These are phyloP conservation scores for Spodoptera exigua DNA, from an alignment of 2,888 invertebrate species.

Conservation along the genomic window DNA sequence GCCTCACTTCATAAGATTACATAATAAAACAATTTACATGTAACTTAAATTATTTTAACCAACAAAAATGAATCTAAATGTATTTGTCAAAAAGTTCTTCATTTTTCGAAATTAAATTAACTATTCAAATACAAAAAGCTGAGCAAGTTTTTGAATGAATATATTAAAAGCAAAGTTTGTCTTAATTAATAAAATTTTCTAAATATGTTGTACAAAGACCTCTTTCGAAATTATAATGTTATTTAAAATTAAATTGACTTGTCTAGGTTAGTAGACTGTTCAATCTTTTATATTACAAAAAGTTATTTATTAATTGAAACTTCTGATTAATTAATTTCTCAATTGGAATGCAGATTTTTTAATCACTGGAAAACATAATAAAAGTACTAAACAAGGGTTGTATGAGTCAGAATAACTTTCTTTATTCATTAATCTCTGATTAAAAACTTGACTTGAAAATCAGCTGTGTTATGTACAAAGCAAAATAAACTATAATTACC, in stretches of 20 bases:
- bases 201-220: constrained; percentile 28
- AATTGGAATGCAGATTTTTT: too few relatives aligned
- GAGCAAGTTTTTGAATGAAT: constrained; percentile 26
- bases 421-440: too few relatives aligned
- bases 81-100: neutral
- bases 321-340: too few relatives aligned
- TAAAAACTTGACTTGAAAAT: too few relatives aligned
- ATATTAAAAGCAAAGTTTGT: constrained; percentile 41
- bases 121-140: constrained; percentile 23
- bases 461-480: too few relatives aligned
- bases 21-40: too few relatives aligned
- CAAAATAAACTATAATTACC: too few relatives aligned
- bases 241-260: constrained; percentile 9
- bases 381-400: too few relatives aligned
- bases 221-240: constrained; percentile 4
- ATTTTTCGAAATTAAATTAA: constrained; percentile 18
- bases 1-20: neutral
- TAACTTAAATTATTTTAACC: too few relatives aligned
- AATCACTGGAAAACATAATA: too few relatives aligned
- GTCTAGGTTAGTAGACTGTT: neutral
- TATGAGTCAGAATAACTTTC: too few relatives aligned
- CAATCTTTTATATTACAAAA: neutral
- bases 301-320: too few relatives aligned
- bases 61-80: neutral
- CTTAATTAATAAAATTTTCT: constrained; percentile 39